These are phyloP conservation scores for Spea bombifrons DNA, from an alignment of 2,113 vertebrate genomes.

Conservation along the genomic window DNA sequence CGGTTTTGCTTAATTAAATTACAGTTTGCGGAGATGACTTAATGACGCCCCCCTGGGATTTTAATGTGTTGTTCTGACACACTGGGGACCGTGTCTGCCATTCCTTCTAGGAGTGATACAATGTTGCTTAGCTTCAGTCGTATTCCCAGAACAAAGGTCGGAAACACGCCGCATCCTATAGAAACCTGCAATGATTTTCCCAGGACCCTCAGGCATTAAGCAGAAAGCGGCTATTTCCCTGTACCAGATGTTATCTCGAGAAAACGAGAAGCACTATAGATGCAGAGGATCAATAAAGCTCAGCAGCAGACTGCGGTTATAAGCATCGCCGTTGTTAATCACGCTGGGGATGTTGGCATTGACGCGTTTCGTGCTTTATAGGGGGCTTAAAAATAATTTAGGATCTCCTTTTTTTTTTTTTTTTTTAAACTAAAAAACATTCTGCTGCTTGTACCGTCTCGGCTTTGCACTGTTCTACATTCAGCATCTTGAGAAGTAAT, in stretches of 20 bases:
- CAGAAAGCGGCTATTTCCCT: neutral
- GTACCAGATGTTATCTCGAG: slow-evolving; percentile 25
- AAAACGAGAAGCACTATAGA: neutral
- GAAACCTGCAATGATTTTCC: neutral
- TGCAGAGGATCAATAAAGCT: slow-evolving; percentile 15
- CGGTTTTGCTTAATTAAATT: slow-evolving; percentile 53
- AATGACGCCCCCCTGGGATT: slow-evolving; percentile 23
- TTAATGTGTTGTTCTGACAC: slow-evolving; percentile 39
- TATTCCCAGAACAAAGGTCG: slow-evolving; percentile 6
- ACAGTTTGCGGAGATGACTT: slow-evolving; percentile 34
- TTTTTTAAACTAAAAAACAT: neutral
- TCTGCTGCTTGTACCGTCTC: neutral
- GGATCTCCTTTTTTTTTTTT: neutral
- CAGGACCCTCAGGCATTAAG: slow-evolving; percentile 17
- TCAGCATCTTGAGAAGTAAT: neutral
- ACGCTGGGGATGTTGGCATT: slow-evolving; percentile 11
- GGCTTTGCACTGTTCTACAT: neutral
- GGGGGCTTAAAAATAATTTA: slow-evolving; percentile 8
- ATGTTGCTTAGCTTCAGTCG: slow-evolving; percentile 11
- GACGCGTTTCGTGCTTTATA: neutral
- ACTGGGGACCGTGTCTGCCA: slow-evolving; percentile 29
- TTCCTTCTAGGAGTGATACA: slow-evolving; percentile 34
- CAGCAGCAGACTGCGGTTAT: slow-evolving; percentile 2
- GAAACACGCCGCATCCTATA: neutral
- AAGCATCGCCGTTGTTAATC: neutral